phyloP scores from a whole-genome alignment of 2,797 vertebrate species.

The Molothrus aeneus region DNA sequence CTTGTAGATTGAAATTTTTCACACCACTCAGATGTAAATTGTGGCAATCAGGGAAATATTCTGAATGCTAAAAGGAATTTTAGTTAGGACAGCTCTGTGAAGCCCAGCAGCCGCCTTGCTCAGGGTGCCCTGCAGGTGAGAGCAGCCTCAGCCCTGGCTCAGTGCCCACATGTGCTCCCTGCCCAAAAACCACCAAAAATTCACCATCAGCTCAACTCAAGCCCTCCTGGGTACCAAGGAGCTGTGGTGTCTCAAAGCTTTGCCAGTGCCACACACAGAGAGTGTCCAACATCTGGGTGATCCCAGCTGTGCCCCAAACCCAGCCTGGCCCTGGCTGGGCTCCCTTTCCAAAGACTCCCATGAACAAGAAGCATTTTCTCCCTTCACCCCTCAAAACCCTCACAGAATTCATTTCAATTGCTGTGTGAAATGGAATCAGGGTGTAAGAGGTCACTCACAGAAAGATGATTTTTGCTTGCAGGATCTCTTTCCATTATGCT shows the following conservation, averaged over 20 bases:
- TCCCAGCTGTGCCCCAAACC: conserved; percentile 25
- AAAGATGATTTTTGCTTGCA: conserved; percentile 59
- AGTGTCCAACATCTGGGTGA: conserved; percentile 19
- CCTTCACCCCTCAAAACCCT: neutral
- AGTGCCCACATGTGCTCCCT: neutral
- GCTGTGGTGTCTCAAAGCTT: neutral
- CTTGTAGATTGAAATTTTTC: neutral
- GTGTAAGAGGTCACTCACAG: conserved; percentile 71
- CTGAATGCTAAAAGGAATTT: neutral
- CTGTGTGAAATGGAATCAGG: conserved; percentile 52
- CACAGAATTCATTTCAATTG: conserved; percentile 62
- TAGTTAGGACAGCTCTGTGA: neutral
- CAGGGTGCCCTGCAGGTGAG: no score
- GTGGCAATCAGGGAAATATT: neutral
- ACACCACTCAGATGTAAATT: neutral
- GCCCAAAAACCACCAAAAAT: neutral
- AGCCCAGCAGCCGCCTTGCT: neutral
- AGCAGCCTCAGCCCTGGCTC: neutral
- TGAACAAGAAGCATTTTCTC: conserved; percentile 54
- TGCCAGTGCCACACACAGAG: conserved; percentile 28
- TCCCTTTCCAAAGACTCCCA: neutral
- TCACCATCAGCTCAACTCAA: neutral
- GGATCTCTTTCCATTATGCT: conserved; percentile 64
- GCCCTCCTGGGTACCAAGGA: neutral
- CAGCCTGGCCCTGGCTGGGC: neutral